These are phyloP conservation scores for Pentamera pediparva DNA, from an alignment of 53 echinoderm and acorn worm genomes.

Conservation along the genomic window DNA sequence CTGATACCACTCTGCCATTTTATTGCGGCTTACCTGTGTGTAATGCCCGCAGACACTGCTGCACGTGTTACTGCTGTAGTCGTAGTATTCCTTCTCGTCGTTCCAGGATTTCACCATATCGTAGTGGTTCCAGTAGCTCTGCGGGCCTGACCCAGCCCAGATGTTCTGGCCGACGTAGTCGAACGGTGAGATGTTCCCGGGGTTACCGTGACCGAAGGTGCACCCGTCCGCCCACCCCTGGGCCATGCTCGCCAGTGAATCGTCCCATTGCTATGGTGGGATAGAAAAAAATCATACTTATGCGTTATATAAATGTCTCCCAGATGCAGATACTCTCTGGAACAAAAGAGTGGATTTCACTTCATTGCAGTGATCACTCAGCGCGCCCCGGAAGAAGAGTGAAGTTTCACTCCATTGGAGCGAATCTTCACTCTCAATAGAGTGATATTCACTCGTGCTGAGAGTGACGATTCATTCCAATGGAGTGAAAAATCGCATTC, in stretches of 20 bases:
- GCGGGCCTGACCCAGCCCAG: constrained; percentile 49
- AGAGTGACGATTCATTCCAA: no score
- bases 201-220: constrained; percentile 37
- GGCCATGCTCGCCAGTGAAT: constrained; percentile 45
- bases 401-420: no score
- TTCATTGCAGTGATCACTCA: no score
- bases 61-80: constrained; percentile 31
- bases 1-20: no score
- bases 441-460: no score
- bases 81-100: constrained; percentile 29
- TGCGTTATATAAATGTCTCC: no score
- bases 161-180: constrained; percentile 59
- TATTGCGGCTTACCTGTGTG: constrained; percentile 62
- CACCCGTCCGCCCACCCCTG: constrained; percentile 48
- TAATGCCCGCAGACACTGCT: constrained; percentile 52
- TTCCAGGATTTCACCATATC: constrained; percentile 36
- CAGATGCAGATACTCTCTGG: no score
- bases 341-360: no score
- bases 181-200: constrained; percentile 27
- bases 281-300: not conserved
- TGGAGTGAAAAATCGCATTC: no score
- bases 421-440: no score
- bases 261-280: constrained; percentile 54
- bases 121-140: constrained; percentile 38
- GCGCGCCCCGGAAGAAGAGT: no score